Percentiles rank a stretch among this genome's conserved stretches.
These are phyloP conservation scores for Colletes collaris DNA, from an alignment of 2,888 invertebrate species.

Conservation along the genomic window DNA sequence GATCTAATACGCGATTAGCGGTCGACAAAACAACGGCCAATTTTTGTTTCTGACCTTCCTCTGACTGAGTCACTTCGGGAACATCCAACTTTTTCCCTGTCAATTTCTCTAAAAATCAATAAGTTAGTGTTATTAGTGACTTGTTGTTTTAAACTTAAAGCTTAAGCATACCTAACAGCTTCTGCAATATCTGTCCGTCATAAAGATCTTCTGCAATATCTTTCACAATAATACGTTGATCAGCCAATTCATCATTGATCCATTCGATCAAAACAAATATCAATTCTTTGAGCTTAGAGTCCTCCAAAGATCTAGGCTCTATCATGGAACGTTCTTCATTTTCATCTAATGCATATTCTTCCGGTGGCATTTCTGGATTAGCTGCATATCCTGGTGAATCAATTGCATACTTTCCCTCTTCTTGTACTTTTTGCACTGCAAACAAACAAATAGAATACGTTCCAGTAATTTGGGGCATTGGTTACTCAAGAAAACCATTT, in stretches of 20 bases:
- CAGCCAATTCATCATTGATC: constrained; percentile 99
- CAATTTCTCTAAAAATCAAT: constrained; percentile 88
- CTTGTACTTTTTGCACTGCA: constrained; percentile 96
- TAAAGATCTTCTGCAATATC: constrained; percentile 98
- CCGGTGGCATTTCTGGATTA: constrained; percentile 94
- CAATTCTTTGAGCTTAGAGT: constrained; percentile 93
- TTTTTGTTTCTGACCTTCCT: constrained; percentile 98
- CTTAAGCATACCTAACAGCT: constrained; percentile 84
- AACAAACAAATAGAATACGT: constrained; percentile 27
- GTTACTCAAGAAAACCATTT: too few relatives aligned
- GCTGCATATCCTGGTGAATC: constrained; percentile 97
- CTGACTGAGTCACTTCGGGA: constrained; percentile 99
- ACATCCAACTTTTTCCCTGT: constrained; percentile 96
- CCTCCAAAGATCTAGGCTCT: constrained; percentile 93
- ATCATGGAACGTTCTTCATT: constrained; percentile 98
- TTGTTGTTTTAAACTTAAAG: neutral
- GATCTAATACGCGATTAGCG: constrained; percentile 92
- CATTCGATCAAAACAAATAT: constrained; percentile 96
- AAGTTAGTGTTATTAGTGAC: neutral
- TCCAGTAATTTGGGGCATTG: too few relatives aligned
- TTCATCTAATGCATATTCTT: constrained; percentile 96
- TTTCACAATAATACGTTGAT: constrained; percentile 98
- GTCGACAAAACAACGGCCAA: constrained; percentile 93
- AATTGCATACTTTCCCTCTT: constrained; percentile 97
- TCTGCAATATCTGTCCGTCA: constrained; percentile 95